These are phyloP conservation scores for Barypeithes pellucidus DNA, from an alignment of 2,888 invertebrate species.

Conservation along the genomic window DNA sequence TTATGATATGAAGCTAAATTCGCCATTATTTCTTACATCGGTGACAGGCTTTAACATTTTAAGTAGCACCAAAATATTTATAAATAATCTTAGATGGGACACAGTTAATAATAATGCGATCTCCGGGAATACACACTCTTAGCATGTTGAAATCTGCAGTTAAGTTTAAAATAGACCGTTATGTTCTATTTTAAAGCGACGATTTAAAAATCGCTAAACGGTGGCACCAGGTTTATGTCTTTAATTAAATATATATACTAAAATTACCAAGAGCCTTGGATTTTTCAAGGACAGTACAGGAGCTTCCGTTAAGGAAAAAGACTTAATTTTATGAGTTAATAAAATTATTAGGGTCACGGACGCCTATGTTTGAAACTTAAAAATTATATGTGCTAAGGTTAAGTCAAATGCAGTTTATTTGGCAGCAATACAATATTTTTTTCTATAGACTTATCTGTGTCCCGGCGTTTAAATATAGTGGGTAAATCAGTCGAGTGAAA, in stretches of 20 bases:
- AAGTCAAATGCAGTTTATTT: slow-evolving; percentile 8
- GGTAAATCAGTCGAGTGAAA: no score
- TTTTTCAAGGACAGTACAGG: not conserved
- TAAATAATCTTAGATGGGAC: slow-evolving; percentile 16
- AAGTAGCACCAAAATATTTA: slow-evolving; percentile 16
- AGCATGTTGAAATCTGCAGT: slow-evolving; percentile 24
- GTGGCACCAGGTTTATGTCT: slow-evolving; percentile 27
- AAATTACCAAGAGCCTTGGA: slow-evolving; percentile 18
- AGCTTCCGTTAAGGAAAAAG: not conserved
- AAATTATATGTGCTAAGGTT: not conserved
- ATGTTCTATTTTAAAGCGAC: slow-evolving; percentile 20
- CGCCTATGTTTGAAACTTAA: not conserved
- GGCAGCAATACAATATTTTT: slow-evolving; percentile 2
- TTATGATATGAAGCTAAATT: no score
- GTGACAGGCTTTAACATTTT: not conserved
- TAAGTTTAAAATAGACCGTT: slow-evolving; percentile 25
- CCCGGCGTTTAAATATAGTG: no score
- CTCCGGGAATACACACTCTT: slow-evolving; percentile 11
- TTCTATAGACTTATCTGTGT: no score
- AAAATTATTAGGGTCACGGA: not conserved
- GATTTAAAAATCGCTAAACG: slow-evolving; percentile 6
- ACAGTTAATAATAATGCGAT: slow-evolving; percentile 23
- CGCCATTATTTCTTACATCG: not conserved
- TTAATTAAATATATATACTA: slow-evolving; percentile 6
- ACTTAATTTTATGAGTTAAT: not conserved